Evolutionary conservation across 2,113 vertebrate species (phyloP).

Genomic region (Prionailurus bengalensis): DNA sequence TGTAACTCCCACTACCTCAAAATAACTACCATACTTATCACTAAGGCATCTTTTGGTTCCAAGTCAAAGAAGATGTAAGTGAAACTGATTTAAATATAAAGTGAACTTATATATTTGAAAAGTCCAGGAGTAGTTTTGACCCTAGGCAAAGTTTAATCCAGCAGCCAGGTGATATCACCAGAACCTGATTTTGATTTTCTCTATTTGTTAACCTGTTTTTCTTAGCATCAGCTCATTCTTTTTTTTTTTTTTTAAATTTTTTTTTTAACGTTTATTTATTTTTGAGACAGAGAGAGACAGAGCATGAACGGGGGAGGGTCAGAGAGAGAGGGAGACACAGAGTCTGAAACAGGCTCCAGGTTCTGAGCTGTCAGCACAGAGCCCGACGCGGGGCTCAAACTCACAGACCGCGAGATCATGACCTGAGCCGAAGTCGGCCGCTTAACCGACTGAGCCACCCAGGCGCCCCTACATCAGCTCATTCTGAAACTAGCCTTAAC

Average conservation of each 20-base stretch:
- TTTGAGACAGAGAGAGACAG: too few relatives aligned
- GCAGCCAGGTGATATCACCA: neutral
- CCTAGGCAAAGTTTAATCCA: neutral
- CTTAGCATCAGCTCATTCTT: neutral
- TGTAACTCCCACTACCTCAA: neutral
- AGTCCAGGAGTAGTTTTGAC: neutral
- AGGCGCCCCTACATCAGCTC: neutral
- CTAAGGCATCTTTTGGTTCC: neutral
- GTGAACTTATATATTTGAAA: neutral
- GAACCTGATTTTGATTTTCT: neutral
- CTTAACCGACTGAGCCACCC: too few relatives aligned
- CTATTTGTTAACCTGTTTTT: neutral
- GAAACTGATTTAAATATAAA: neutral
- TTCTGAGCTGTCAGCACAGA: too few relatives aligned
- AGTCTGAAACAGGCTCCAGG: too few relatives aligned
- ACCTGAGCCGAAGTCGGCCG: too few relatives aligned
- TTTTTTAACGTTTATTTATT: too few relatives aligned
- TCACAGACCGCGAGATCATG: too few relatives aligned
- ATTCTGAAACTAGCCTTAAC: neutral
- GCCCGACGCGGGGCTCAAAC: too few relatives aligned
- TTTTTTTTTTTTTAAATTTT: too few relatives aligned
- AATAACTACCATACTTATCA: neutral
- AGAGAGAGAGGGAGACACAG: too few relatives aligned
- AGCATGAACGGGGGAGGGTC: too few relatives aligned
- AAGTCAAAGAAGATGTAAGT: conserved; percentile 6